Conservation (phyloP, 2,888 invertebrate genomes). For the Beris chalybata region DNA sequence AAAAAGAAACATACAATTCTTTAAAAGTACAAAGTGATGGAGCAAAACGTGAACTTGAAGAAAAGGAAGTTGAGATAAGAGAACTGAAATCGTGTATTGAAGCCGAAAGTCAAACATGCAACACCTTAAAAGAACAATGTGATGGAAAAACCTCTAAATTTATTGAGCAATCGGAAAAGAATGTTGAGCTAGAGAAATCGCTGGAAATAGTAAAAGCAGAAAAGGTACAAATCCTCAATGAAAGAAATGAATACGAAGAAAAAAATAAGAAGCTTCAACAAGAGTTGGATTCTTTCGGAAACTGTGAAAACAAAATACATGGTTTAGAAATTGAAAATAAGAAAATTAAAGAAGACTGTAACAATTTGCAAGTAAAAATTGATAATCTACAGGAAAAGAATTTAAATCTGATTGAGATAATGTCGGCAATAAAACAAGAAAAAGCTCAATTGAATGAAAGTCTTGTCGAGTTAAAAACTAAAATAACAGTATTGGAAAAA, state of each 20-base stretch:
- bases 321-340: neutral
- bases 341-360: neutral
- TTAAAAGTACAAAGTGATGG: conserved; percentile 8
- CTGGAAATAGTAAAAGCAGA: neutral
- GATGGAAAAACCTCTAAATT: neutral
- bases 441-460: conserved; percentile 4
- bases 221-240: neutral
- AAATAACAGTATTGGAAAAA: conserved; percentile 17
- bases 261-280: conserved; percentile 7
- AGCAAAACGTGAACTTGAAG: neutral
- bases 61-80: conserved; percentile 6
- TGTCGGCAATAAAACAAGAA: neutral
- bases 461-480: conserved; percentile 9
- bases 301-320: neutral
- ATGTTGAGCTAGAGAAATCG: neutral
- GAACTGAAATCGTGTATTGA: too few relatives aligned
- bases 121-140: neutral
- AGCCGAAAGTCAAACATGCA: too few relatives aligned
- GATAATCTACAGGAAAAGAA: conserved; percentile 11
- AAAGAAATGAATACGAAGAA: neutral
- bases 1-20: too few relatives aligned
- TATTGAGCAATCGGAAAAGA: neutral
- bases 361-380: neutral
- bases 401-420: neutral
- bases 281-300: neutral